These are phyloP conservation scores for Pyralis farinalis DNA, from an alignment of 2,888 invertebrate genomes.

Conservation along the genomic window DNA sequence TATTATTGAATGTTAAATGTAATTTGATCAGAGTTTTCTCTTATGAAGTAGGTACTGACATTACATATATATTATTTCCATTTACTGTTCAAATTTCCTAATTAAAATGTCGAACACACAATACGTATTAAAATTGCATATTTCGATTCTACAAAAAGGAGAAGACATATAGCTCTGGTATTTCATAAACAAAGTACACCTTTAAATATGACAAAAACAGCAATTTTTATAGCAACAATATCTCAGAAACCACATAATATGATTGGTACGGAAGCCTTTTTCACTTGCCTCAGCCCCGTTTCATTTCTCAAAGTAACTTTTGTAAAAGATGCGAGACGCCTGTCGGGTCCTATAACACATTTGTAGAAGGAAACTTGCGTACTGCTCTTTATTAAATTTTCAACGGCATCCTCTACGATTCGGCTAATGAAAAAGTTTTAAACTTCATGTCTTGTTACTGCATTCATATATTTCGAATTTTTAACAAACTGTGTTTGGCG, in stretches of 20 bases:
- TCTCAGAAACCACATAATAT: conserved; percentile 43
- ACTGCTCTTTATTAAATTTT: conserved; percentile 6
- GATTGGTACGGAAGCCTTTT: conserved; percentile 45
- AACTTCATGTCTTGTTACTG: not conserved
- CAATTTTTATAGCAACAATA: conserved; percentile 33
- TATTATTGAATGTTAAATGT: no score
- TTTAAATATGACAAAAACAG: conserved; percentile 1
- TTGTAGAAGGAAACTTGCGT: conserved; percentile 2
- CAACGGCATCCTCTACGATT: not conserved
- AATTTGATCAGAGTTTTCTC: no score
- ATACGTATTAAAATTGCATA: no score
- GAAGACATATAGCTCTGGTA: no score
- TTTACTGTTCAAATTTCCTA: no score
- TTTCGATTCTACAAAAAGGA: no score
- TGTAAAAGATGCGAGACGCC: conserved; percentile 20
- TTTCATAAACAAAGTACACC: not conserved
- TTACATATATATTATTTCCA: no score
- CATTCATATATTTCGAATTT: not conserved
- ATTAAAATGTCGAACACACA: no score
- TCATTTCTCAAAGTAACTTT: conserved; percentile 42
- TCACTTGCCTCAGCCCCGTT: conserved; percentile 32
- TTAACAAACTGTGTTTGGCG: not conserved
- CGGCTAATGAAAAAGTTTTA: conserved; percentile 4
- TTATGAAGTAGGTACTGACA: no score
- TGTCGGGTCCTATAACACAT: conserved; percentile 14